Evolutionary conservation across 1,140 invertebrate species (phyloP), one percentile per base, ranked within the genome.

Genomic region (Thrips palmi): DNA sequence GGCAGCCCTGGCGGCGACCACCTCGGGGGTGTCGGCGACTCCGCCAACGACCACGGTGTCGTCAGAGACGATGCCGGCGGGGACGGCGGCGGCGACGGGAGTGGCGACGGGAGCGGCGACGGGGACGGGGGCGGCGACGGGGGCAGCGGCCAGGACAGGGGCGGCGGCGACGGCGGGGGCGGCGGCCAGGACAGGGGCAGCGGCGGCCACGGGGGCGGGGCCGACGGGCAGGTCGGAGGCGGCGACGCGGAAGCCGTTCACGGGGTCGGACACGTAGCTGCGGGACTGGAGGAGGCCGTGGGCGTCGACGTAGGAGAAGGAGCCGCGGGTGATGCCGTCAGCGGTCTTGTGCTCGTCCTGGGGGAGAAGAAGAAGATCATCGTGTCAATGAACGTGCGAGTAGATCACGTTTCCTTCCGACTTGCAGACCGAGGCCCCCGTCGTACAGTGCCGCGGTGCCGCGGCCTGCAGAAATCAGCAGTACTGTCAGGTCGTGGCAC

Each of bases 41-140:
- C 29, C 11, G 38, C 28, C 17, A 17, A 28, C 10, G 38, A 27
- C 17, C 38, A 40, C 18, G 32, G 24, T 11, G 39, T 27, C 10
- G 32, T 28, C 15, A 29, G 33, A 30, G 39, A 34, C 10, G 24
- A 41, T 19, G 12, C 21, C 6, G 42, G 27, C 14, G 12, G 14
- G 21, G 24, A 17, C 15, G 31, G 22, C n/a, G 18, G 10, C 15
- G 27, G 5, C 8, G 31, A 17, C 12, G 27, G 17, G 8, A n/a
- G 7, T 39, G 19, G 22, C 39, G 23, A n/a, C 25, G 36, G 6
- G 23, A 6, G 12, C 36, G 36, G 7, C 12, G 22, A 5, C 24
- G 27, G 11, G 23, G 23, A 11, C 27, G 36, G 6, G 23, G 36
- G n/a, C 36, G 36, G 20, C 19, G 33, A 18, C 17, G 33, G 8